phyloP scores from a whole-genome alignment of 2,113 vertebrate species.

The Hystrix brachyura region DNA sequence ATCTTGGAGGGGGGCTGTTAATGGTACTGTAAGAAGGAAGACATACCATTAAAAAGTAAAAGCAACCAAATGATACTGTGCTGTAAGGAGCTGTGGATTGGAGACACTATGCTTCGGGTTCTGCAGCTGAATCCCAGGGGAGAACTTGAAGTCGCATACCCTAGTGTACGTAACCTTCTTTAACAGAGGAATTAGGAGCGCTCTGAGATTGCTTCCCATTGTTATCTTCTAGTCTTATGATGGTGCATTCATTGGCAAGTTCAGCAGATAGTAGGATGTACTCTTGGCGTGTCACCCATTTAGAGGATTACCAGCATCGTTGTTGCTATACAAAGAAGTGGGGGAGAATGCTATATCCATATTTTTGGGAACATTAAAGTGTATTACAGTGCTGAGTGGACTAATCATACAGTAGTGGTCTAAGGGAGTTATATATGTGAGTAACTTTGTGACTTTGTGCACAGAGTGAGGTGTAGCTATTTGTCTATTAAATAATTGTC shows the following conservation, averaged over 20 bases:
- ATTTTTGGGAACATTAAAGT: not conserved
- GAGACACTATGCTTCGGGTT: no score
- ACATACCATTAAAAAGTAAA: not conserved
- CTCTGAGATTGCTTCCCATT: not conserved
- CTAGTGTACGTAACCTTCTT: not conserved
- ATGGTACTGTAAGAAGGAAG: not conserved
- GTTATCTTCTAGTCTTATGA: not conserved
- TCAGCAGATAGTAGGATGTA: not conserved
- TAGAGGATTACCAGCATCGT: not conserved
- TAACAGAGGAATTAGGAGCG: not conserved
- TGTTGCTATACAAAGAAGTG: not conserved
- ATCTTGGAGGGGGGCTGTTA: not conserved
- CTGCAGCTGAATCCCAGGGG: not conserved
- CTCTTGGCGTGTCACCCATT: not conserved
- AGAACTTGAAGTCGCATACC: not conserved
- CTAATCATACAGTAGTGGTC: not conserved
- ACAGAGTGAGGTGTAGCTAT: not conserved
- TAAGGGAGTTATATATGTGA: not conserved
- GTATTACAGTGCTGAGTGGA: not conserved
- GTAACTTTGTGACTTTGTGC: not conserved
- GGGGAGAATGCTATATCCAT: not conserved
- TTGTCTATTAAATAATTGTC: not conserved
- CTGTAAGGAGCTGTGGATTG: not conserved
- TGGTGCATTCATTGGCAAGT: not conserved
- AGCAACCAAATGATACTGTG: not conserved